Evolutionary conservation across 2,888 invertebrate species (phyloP).

Genomic region (Nymphalis polychloros): DNA sequence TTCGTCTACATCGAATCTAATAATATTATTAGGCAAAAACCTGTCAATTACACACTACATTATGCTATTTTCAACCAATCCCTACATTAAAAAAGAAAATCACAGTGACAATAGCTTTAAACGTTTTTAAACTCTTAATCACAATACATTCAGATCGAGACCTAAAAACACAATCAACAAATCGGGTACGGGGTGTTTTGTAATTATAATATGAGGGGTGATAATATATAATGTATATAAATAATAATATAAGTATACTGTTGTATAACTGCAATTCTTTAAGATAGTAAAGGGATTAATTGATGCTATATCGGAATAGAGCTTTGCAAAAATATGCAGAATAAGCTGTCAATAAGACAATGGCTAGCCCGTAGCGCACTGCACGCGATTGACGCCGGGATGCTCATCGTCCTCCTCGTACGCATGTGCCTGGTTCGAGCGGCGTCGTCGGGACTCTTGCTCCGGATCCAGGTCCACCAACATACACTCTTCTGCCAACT

Average conservation of each 20-base stretch:
- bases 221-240: neutral
- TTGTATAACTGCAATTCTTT: neutral
- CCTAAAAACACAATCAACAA: neutral
- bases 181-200: neutral
- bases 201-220: neutral
- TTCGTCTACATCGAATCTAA: slow-evolving; percentile 9
- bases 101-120: slow-evolving; percentile 29
- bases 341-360: no score
- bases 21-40: slow-evolving; percentile 10
- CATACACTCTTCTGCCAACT: slow-evolving; percentile 87
- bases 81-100: slow-evolving; percentile 25
- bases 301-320: neutral
- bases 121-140: slow-evolving; percentile 19
- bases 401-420: slow-evolving; percentile 90
- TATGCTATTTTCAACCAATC: slow-evolving; percentile 12
- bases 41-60: slow-evolving; percentile 14
- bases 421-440: slow-evolving; percentile 81
- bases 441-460: slow-evolving; percentile 85
- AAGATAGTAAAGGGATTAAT: neutral
- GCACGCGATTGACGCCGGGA: slow-evolving; percentile 86
- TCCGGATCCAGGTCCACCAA: slow-evolving; percentile 90
- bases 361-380: slow-evolving; percentile 87
- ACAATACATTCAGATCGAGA: slow-evolving; percentile 1
- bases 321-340: neutral
- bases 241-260: neutral